These are phyloP conservation scores for Chlamydotis undulata DNA, from an alignment of 2,113 vertebrate species.

Conservation along the genomic window DNA sequence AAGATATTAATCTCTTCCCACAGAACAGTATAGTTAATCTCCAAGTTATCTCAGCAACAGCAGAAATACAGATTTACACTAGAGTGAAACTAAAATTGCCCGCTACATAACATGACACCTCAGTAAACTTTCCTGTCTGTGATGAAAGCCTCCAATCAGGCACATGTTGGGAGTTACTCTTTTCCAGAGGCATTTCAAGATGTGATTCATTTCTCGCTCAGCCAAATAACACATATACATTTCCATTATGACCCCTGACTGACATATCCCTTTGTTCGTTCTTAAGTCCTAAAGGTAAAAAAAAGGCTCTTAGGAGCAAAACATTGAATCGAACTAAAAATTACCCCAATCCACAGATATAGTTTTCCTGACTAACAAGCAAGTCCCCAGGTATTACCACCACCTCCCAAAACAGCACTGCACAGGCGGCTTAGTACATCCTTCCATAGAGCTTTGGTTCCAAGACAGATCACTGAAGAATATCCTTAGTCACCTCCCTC, in stretches of 20 bases:
- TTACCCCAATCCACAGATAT: background rate
- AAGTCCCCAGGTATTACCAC: background rate
- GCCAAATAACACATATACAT: background rate
- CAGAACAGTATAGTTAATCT: background rate
- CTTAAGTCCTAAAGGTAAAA: background rate
- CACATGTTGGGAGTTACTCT: background rate
- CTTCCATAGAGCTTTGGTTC: background rate
- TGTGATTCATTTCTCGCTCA: background rate
- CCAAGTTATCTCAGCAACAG: background rate
- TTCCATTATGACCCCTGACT: background rate
- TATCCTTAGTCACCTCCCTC: conserved; percentile 26
- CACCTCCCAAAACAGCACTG: background rate
- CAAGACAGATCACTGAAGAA: background rate
- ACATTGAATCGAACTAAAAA: background rate
- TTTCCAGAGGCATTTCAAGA: background rate
- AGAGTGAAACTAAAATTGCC: background rate
- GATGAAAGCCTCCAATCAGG: background rate
- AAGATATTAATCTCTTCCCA: background rate
- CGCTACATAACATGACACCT: background rate
- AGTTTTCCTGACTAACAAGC: background rate
- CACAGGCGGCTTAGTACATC: background rate
- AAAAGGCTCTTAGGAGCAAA: background rate
- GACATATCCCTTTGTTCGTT: background rate
- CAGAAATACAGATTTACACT: background rate
- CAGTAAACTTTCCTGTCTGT: background rate